These are phyloP conservation scores for Epistrophe grossulariae DNA, from an alignment of 2,888 invertebrate genomes.

Conservation along the genomic window DNA sequence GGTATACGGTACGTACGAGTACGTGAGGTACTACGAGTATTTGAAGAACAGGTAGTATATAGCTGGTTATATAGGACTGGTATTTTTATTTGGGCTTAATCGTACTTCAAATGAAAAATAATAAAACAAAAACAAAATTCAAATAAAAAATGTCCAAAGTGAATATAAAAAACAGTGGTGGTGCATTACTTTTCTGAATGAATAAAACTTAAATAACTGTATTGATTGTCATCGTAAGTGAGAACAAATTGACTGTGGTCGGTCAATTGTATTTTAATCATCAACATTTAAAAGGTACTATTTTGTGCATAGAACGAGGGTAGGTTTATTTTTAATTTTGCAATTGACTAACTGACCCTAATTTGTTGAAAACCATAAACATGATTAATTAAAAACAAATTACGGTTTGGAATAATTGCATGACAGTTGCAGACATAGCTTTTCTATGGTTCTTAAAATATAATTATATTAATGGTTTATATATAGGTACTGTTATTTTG, in stretches of 20 bases:
- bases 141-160: neutral
- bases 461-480: neutral
- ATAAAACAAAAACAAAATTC: neutral
- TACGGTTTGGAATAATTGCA: neutral
- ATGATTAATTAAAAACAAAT: constrained; percentile 20
- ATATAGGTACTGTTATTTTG: neutral
- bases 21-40: constrained; percentile 30
- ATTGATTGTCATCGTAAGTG: neutral
- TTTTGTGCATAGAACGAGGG: neutral
- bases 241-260: neutral
- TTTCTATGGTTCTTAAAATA: constrained; percentile 4
- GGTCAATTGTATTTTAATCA: constrained; percentile 34
- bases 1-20: constrained; percentile 19
- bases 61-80: neutral
- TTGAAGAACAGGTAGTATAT: constrained; percentile 17
- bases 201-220: constrained; percentile 2
- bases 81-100: constrained; percentile 15
- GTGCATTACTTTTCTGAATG: constrained; percentile 18
- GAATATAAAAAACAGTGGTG: constrained; percentile 1
- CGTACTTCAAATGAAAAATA: constrained; percentile 18
- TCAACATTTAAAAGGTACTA: neutral
- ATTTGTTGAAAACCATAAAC: constrained; percentile 12
- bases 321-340: neutral
- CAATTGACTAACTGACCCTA: neutral
- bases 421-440: neutral